Base-by-base conservation (phyloP, 2,113 vertebrate species). In the Ascaphus truei region DNA sequence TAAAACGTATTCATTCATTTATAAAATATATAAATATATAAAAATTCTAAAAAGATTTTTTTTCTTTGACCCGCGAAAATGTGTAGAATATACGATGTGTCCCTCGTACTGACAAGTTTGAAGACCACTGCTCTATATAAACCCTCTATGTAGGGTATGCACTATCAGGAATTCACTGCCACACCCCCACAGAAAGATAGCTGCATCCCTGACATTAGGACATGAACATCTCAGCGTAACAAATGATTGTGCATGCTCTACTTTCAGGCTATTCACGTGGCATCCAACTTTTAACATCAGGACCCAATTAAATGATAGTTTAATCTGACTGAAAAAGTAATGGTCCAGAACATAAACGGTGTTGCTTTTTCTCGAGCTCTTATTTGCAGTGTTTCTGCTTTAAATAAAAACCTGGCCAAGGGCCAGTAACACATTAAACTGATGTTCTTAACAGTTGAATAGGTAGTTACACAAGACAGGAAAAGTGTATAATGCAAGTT, bases 291-390 rank as follows among this genome's bases (percentile, higher is more conserved):
- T 78, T 79, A 84, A 81, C 86, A 91, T 87, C 72, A 90, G 88
- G 88, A 89, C 88, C 89, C 86, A 89, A 91, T 94, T 91, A 92
- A 90, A 88, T 83, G 74, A 89, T 83, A 85, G 83, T 90, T 88
- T 86, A 84, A 89, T 89, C 81, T 86, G 85, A 88, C 88, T 84
- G 85, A 88, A 87, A 89, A 88, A 91, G 86, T 88, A 92, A 91
- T 91, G 86, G 80, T 77, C 77, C 76, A 81, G 84, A 91, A 89
- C 80, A 83, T 80, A 89, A 88, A 88, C 79, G 77, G 79, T 58
- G n/a, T 75, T 81, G 77, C 52, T 85, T 87, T 79, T 72, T 65
- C 77, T 85, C 45, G 77, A 75, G 73, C 72, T 80, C 71, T 67
- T 82, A 59, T 77, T 80, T 77, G 76, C 62, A 74, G 71, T 31